phyloP scores from a whole-genome alignment of 2,113 vertebrate genomes.

The Asarcornis scutulata region DNA sequence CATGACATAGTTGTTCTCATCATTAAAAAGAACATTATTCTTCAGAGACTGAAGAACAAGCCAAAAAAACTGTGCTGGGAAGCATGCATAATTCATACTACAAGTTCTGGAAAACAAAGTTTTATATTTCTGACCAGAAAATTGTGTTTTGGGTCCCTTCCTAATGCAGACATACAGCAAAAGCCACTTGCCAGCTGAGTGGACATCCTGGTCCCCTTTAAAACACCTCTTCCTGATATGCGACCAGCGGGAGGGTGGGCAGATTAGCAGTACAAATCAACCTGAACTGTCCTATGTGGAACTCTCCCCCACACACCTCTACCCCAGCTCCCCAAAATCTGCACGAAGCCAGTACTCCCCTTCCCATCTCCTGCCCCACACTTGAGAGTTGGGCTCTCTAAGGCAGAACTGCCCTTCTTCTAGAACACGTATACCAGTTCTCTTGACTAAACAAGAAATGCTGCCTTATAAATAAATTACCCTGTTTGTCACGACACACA shows the following conservation, averaged over 20 bases:
- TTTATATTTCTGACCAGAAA: not conserved
- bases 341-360: not conserved
- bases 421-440: not conserved
- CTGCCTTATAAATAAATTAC: slow-evolving; percentile 38
- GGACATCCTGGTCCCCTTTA: not conserved
- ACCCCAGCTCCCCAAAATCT: not conserved
- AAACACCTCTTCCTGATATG: not conserved
- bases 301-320: not conserved
- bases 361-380: not conserved
- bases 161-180: not conserved
- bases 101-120: not conserved
- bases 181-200: not conserved
- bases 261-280: not conserved
- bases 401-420: not conserved
- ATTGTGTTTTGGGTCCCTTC: not conserved
- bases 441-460: slow-evolving; percentile 21
- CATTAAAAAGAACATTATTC: not conserved
- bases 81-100: not conserved
- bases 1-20: not conserved
- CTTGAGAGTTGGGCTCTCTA: not conserved
- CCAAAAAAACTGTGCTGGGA: not conserved
- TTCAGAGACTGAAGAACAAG: not conserved
- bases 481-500: slow-evolving; percentile 55
- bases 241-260: not conserved
- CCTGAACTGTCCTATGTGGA: not conserved